These are phyloP conservation scores for Ptychochromis oligacanthus DNA, from an alignment of 2,113 vertebrate genomes.

Conservation along the genomic window DNA sequence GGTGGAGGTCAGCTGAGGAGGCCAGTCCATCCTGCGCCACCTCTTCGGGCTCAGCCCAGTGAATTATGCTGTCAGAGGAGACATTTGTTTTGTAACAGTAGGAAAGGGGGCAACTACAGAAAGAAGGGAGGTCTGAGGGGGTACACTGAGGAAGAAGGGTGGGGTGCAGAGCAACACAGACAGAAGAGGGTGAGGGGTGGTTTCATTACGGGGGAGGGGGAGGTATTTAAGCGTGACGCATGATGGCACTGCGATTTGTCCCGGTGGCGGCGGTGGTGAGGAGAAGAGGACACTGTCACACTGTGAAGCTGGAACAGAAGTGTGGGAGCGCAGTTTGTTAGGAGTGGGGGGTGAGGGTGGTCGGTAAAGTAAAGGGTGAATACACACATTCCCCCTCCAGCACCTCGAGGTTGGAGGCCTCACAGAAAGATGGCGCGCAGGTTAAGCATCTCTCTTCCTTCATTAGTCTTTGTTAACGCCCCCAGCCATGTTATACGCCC, in stretches of 20 bases:
- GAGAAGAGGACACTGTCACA: conserved; percentile 45
- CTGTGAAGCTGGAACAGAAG: conserved; percentile 52
- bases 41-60: conserved; percentile 45
- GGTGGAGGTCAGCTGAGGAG: conserved; percentile 60
- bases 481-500: background rate
- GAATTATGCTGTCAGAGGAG: conserved; percentile 74
- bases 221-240: conserved; percentile 60
- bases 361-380: background rate
- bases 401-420: conserved; percentile 40
- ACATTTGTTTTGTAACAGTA: conserved; percentile 74
- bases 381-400: conserved; percentile 7
- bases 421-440: conserved; percentile 49
- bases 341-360: background rate
- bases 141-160: conserved; percentile 29
- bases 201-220: conserved; percentile 25
- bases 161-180: conserved; percentile 33
- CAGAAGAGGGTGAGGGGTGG: conserved; percentile 40
- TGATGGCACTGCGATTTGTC: conserved; percentile 72
- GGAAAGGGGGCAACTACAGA: conserved; percentile 67
- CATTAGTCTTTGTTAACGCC: conserved; percentile 58
- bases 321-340: conserved; percentile 48
- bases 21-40: conserved; percentile 26
- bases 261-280: conserved; percentile 22
- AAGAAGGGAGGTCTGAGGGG: conserved; percentile 24
- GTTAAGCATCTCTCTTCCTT: conserved; percentile 58